These are phyloP conservation scores for Argopecten irradians DNA, from an alignment of 1,140 invertebrate species.

Conservation along the genomic window DNA sequence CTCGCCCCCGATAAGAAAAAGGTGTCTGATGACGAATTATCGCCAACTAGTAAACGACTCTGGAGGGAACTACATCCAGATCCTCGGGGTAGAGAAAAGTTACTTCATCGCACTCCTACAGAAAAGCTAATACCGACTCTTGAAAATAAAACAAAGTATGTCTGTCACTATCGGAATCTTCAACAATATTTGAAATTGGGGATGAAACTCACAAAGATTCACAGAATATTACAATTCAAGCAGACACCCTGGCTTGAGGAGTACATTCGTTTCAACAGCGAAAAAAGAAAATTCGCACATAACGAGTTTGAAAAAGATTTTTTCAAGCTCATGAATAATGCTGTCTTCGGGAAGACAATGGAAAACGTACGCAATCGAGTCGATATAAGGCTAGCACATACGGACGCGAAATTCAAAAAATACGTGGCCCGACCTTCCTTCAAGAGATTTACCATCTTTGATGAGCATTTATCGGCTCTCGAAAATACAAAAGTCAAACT, in stretches of 20 bases:
- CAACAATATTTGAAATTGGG: conserved; percentile 51
- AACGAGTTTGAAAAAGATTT: conserved; percentile 75
- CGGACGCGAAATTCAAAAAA: background rate
- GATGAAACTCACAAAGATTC: conserved; percentile 53
- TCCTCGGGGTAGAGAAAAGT: background rate
- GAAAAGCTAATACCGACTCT: conserved; percentile 18
- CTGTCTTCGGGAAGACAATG: conserved; percentile 70
- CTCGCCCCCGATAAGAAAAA: conserved; percentile 69
- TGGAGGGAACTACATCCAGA: conserved; percentile 10
- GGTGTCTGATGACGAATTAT: conserved; percentile 23
- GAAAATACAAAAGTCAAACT: background rate
- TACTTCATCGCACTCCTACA: background rate
- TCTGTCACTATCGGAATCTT: conserved; percentile 50
- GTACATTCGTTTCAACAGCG: conserved; percentile 55
- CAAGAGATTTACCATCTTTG: conserved; percentile 25
- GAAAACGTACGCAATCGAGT: conserved; percentile 45
- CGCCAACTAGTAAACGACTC: background rate
- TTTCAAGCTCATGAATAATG: conserved; percentile 77
- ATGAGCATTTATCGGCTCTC: background rate
- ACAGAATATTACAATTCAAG: conserved; percentile 47
- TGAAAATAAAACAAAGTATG: conserved; percentile 50
- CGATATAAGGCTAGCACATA: background rate
- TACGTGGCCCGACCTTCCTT: background rate
- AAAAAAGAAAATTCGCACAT: conserved; percentile 69
- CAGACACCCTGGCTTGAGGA: conserved; percentile 45